Conservation (phyloP, 2,113 vertebrate genomes). For the Sisor rabdophorus region DNA sequence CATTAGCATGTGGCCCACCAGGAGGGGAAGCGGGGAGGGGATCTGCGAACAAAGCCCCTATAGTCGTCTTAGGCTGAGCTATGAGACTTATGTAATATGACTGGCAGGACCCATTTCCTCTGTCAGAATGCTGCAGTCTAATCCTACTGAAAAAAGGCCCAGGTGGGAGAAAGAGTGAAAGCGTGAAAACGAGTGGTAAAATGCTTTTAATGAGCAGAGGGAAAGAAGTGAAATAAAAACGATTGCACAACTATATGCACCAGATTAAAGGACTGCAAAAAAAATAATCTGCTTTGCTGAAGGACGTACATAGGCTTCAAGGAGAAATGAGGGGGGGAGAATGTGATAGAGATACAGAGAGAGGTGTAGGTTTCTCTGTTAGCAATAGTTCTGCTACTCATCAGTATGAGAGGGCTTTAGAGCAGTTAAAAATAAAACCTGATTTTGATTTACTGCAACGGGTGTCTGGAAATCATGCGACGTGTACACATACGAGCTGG, state of each 20-base stretch:
- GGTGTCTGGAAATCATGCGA: slow-evolving; percentile 74
- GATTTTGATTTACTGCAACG: slow-evolving; percentile 72
- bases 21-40: slow-evolving; percentile 60
- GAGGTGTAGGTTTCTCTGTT: slow-evolving; percentile 41
- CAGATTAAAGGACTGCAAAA: slow-evolving; percentile 34
- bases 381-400: slow-evolving; percentile 54
- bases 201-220: slow-evolving; percentile 47
- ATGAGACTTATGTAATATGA: slow-evolving; percentile 77
- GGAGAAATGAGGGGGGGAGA: not conserved
- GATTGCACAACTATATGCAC: slow-evolving; percentile 59
- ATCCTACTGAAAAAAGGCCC: slow-evolving; percentile 64
- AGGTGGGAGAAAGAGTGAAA: not conserved
- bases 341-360: not conserved
- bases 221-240: slow-evolving; percentile 46
- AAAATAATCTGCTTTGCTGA: slow-evolving; percentile 39
- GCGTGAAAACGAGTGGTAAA: slow-evolving; percentile 34
- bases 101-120: slow-evolving; percentile 70
- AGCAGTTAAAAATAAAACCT: slow-evolving; percentile 72
- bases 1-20: slow-evolving; percentile 66
- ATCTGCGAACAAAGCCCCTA: slow-evolving; percentile 72
- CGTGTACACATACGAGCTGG: slow-evolving; percentile 51
- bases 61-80: slow-evolving; percentile 72
- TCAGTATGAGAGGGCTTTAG: slow-evolving; percentile 60
- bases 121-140: slow-evolving; percentile 65
- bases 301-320: slow-evolving; percentile 16